These are phyloP conservation scores for Osmerus mordax DNA, from an alignment of 2,113 vertebrate species.

Conservation along the genomic window DNA sequence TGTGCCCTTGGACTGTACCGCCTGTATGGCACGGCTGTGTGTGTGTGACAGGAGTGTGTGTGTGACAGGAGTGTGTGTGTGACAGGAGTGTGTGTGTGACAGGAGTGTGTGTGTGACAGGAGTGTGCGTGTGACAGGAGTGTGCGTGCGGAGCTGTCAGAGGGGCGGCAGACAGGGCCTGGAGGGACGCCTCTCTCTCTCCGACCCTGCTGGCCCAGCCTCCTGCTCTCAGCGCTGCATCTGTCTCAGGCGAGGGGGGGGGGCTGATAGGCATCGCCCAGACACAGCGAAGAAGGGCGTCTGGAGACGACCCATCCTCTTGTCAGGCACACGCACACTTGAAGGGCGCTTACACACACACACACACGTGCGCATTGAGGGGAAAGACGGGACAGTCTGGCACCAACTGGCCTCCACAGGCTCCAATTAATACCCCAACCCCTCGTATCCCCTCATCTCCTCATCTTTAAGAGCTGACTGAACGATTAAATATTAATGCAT, in stretches of 20 bases:
- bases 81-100: background rate
- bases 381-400: slow-evolving; percentile 61
- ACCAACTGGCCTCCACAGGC: slow-evolving; percentile 60
- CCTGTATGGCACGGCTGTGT: background rate
- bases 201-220: slow-evolving; percentile 11
- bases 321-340: slow-evolving; percentile 12
- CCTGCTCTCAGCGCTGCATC: slow-evolving; percentile 9
- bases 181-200: background rate
- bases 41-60: slow-evolving; percentile 6
- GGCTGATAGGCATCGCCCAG: slow-evolving; percentile 46
- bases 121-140: background rate
- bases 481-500: slow-evolving; percentile 75
- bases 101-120: slow-evolving; percentile 4
- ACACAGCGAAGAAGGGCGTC: slow-evolving; percentile 36
- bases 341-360: background rate
- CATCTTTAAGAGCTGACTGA: slow-evolving; percentile 64
- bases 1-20: background rate
- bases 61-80: too few relatives aligned
- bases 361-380: slow-evolving; percentile 4
- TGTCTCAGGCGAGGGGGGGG: slow-evolving; percentile 23
- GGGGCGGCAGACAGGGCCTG: background rate
- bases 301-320: slow-evolving; percentile 42
- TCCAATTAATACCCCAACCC: slow-evolving; percentile 66
- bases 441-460: slow-evolving; percentile 62
- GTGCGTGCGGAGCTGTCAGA: slow-evolving; percentile 5